phyloP scores from a whole-genome alignment of 2,797 vertebrate genomes.

The Morus bassanus region DNA sequence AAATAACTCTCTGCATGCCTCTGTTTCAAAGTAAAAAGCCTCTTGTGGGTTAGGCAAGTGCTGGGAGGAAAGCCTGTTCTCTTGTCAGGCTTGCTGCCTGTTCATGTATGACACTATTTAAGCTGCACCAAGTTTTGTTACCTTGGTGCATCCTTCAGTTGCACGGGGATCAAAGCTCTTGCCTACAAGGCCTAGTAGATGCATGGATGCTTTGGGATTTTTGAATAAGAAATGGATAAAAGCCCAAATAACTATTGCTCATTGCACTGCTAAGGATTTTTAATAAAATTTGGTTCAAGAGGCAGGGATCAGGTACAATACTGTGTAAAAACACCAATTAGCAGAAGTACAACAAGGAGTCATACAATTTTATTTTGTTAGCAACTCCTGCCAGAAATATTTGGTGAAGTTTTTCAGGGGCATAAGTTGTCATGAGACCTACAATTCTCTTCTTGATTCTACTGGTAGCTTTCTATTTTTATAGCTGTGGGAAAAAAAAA shows the following conservation, averaged over 20 bases:
- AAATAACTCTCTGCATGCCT: background rate
- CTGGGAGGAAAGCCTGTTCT: background rate
- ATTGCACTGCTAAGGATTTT: background rate
- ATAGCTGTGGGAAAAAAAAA: background rate
- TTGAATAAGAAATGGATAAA: background rate
- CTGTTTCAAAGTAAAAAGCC: background rate
- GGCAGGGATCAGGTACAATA: background rate
- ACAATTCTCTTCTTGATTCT: constrained; percentile 6
- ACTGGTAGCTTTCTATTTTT: background rate
- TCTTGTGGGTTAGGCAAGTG: background rate
- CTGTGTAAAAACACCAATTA: constrained; percentile 4
- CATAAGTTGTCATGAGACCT: background rate
- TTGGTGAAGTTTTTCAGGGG: constrained; percentile 5
- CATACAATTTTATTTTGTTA: background rate
- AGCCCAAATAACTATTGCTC: background rate
- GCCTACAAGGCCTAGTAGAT: background rate
- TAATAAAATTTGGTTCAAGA: background rate
- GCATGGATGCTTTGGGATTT: background rate
- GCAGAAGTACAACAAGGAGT: background rate
- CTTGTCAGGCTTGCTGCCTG: background rate
- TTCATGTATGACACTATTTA: background rate
- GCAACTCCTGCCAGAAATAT: constrained; percentile 17
- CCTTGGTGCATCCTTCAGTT: background rate
- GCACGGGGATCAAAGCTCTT: background rate
- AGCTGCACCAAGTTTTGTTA: background rate